Conservation (phyloP, 2,113 vertebrate genomes). For the Tapirus terrestris region DNA sequence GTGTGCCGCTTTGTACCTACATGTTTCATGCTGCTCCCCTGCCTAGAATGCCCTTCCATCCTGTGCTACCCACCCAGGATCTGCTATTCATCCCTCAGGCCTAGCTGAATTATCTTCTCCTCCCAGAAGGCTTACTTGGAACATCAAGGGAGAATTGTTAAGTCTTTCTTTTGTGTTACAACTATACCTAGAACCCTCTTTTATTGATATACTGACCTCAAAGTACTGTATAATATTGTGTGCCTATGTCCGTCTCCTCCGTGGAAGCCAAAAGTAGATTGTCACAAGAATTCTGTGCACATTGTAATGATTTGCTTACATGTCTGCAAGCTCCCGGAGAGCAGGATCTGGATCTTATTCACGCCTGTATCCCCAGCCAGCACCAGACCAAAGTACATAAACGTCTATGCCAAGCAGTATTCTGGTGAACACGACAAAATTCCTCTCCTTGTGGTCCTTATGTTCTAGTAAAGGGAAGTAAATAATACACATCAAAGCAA, state of each 20-base stretch:
- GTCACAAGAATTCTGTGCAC: background rate
- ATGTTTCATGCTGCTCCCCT: background rate
- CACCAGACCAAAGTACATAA: background rate
- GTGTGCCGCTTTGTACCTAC: background rate
- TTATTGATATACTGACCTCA: background rate
- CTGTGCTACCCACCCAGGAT: background rate
- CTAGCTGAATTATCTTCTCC: background rate
- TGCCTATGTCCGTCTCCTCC: background rate
- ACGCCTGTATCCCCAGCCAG: background rate
- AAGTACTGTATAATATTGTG: background rate
- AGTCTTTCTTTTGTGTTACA: background rate
- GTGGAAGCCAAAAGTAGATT: background rate
- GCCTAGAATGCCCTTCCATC: background rate
- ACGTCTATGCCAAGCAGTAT: background rate
- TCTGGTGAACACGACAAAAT: background rate
- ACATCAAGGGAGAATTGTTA: background rate
- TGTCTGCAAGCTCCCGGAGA: background rate
- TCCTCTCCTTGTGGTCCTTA: background rate
- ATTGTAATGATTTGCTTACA: background rate
- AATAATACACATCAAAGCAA: background rate
- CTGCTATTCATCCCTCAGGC: background rate
- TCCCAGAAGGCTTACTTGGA: background rate
- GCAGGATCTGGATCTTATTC: background rate
- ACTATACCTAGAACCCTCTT: background rate
- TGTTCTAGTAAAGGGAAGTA: background rate